These are phyloP conservation scores for Lepidocolaptes lacrymiger DNA, from an alignment of 2,797 vertebrate species.

Conservation along the genomic window DNA sequence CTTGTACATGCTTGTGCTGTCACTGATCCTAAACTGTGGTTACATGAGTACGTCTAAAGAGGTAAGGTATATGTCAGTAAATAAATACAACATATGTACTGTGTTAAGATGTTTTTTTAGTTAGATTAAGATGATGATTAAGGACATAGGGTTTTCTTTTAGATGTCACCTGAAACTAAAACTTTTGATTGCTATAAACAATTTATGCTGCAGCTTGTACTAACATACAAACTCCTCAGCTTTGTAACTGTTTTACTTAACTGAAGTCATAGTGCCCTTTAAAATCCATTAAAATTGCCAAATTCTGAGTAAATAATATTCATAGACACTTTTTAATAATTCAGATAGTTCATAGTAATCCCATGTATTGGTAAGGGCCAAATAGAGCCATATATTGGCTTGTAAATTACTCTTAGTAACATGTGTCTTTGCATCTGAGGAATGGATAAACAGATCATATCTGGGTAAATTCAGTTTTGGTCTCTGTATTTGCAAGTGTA, in stretches of 20 bases:
- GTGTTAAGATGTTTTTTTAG: background rate
- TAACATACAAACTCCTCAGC: background rate
- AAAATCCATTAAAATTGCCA: background rate
- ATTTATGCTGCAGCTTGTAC: background rate
- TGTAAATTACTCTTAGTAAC: background rate
- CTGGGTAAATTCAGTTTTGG: background rate
- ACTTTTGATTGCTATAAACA: background rate
- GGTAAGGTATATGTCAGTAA: background rate
- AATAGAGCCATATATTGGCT: background rate
- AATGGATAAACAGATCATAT: background rate
- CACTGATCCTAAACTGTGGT: background rate
- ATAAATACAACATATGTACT: background rate
- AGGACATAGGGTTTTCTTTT: background rate
- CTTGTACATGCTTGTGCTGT: accelerated
- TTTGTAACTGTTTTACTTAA: background rate
- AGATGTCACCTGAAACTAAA: background rate
- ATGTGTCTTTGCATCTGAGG: accelerated
- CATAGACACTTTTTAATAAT: background rate
- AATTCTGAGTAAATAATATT: background rate
- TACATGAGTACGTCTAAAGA: background rate
- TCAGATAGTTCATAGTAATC: accelerated
- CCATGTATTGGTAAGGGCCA: accelerated
- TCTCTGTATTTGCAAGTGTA: background rate
- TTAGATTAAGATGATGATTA: background rate
- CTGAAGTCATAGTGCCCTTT: background rate